These are phyloP conservation scores for Tetragonisca angustula DNA, from an alignment of 2,888 invertebrate genomes.

Conservation along the genomic window DNA sequence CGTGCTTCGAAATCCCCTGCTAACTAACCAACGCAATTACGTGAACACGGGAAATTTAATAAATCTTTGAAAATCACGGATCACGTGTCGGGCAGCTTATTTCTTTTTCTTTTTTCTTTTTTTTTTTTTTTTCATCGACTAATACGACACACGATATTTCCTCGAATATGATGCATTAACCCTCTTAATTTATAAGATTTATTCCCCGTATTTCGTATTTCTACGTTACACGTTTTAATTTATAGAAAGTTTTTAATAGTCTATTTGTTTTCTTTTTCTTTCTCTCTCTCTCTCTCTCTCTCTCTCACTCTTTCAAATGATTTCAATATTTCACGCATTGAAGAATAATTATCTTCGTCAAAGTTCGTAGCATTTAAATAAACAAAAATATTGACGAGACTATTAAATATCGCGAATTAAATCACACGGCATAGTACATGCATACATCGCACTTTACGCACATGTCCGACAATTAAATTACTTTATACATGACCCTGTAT, in stretches of 20 bases:
- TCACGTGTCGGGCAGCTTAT: no score
- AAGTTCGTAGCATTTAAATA: not conserved
- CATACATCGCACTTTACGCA: no score
- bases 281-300: no score
- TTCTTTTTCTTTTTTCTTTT: no score
- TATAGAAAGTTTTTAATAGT: not conserved
- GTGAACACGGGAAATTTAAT: no score
- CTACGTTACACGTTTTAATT: not conserved
- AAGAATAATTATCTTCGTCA: not conserved
- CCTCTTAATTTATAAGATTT: no score
- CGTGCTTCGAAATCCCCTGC: no score
- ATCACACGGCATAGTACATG: not conserved
- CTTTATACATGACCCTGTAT: not conserved
- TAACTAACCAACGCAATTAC: no score
- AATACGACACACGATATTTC: no score
- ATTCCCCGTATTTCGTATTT: not conserved
- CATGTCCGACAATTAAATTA: not conserved
- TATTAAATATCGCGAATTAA: not conserved
- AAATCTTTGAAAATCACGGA: no score
- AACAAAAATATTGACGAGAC: not conserved
- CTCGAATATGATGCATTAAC: no score
- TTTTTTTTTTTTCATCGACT: no score
- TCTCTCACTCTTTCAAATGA: not conserved
- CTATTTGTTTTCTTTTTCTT: not conserved
- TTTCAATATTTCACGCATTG: not conserved